Evolutionary conservation across 2,888 invertebrate species (phyloP), one percentile per base, ranked within the genome.

Genomic region (Lasius fuliginosus): DNA sequence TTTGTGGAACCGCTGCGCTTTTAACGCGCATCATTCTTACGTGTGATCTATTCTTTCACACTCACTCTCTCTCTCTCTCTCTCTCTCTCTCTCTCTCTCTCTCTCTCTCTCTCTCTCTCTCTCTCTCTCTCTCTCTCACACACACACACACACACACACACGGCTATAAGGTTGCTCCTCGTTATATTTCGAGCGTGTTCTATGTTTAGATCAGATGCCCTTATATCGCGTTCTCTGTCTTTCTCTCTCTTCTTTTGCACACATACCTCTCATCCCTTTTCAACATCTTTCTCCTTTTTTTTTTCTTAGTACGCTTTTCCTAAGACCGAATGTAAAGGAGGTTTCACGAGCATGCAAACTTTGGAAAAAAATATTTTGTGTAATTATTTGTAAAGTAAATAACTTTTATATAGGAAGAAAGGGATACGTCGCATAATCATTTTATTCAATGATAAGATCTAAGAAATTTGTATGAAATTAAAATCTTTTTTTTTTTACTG

Each of bases 141-240:
- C n/a, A n/a, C n/a, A n/a, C n/a, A n/a, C n/a, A n/a, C n/a, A n/a
- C n/a, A n/a, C n/a, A n/a, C n/a, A n/a, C n/a, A n/a, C 67, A 23
- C 42, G 90, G 90, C 92, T 91, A 27, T 77, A 92, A 92, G 90
- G 91, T 92, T 90, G 91, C 91, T 92, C 92, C 91, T 92, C 90
- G 93, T 93, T 93, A 94, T 94, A 94, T 94, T 94, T 94, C 91
- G 93, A 94, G 94, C 92, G 90, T 90, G 87, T 88, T 92, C 94
- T 94, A 94, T 93, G 91, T 94, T 94, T 94, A 94, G 94, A 91
- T 88, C 86, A 85, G 82, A 89, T 88, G 90, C 89, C 83, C 89
- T 87, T 83, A 79, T 84, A 83, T 79, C 73, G 73, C 76, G 65
- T 12, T 64, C 46, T 79, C 64, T 79, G 65, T 77, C 68, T 84